Evolutionary conservation across 2,888 invertebrate species (phyloP), one percentile per base, ranked within the genome.

Genomic region (Ophion costatus): DNA sequence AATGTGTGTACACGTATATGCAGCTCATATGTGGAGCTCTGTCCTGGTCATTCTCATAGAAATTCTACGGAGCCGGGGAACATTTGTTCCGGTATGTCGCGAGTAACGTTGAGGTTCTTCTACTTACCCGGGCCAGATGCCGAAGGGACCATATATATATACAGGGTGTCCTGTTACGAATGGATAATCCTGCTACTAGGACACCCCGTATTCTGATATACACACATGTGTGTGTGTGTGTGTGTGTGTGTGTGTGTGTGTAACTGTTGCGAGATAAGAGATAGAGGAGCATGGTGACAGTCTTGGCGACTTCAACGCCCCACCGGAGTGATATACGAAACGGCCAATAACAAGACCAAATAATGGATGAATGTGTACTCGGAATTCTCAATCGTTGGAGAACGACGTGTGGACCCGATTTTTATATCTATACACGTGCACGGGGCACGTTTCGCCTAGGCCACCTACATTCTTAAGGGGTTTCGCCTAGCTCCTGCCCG

Each of bases 251-350:
- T 59, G 45, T 67, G 38, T 86, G 87, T 89, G 88, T 86, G 89
- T 88, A 90, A 90, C 86, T 82, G 82, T 85, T 73, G 86, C 80
- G 85, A 89, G 90, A 89, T 90, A 90, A 88, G 89, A 80, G 86
- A 85, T 80, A 85, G 81, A 80, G 67, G 20, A 76, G 17, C 14
- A 73, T 75, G 59, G 56, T 17, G 56, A 82, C 70, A 79, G 66
- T 79, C 74, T 57, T 64, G 66, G 75, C 17, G 79, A 80, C 74
- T 78, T 64, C 70, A 84, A 79, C 74, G 59, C 74, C 29, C 24
- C 42, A 51, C 24, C n/a, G 64, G 71, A 38, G 57, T 74, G 59
- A 51, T 51, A 51, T 51, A 42, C 56, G 59, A 51, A 63, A 77
- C 71, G 22, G 57, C 38, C 63, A 51, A 57, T 59, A 38, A 66